Evolutionary conservation across 1,140 invertebrate genomes (phyloP).

Genomic region (Gryon sp.): DNA sequence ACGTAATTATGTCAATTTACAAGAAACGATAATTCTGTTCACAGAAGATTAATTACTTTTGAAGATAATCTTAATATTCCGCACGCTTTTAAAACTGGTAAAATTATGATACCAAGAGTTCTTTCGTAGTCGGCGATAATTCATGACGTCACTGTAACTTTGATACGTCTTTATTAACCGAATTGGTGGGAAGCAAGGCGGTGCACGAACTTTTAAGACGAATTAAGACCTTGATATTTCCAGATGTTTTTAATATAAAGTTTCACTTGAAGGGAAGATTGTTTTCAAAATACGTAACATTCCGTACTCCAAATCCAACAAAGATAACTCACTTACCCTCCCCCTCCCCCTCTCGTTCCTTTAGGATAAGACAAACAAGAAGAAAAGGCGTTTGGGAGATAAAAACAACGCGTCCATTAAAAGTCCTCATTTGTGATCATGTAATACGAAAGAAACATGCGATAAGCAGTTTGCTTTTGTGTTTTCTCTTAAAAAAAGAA

Average conservation of each 20-base stretch:
- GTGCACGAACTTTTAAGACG: not conserved
- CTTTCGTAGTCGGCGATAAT: not conserved
- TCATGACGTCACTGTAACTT: not conserved
- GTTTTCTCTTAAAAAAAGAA: not conserved
- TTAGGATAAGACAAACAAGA: not conserved
- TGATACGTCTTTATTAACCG: not conserved
- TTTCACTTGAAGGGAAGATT: not conserved
- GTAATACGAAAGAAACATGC: not conserved
- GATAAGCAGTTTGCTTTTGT: conserved; percentile 8
- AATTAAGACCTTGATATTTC: conserved; percentile 19
- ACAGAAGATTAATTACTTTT: no score
- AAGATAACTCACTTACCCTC: conserved; percentile 5
- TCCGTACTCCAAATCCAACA: not conserved
- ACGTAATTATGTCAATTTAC: no score
- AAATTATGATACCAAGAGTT: no score
- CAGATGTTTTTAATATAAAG: conserved; percentile 24
- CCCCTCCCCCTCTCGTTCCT: not conserved
- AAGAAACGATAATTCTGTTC: no score
- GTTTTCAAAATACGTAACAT: not conserved
- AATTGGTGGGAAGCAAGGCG: not conserved
- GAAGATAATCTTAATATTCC: no score
- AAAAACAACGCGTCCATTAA: conserved; percentile 4
- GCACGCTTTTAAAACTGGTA: no score
- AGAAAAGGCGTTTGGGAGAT: not conserved
- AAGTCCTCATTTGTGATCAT: not conserved